Conservation (phyloP, 2,113 vertebrate species). For the Calyptomena viridis region DNA sequence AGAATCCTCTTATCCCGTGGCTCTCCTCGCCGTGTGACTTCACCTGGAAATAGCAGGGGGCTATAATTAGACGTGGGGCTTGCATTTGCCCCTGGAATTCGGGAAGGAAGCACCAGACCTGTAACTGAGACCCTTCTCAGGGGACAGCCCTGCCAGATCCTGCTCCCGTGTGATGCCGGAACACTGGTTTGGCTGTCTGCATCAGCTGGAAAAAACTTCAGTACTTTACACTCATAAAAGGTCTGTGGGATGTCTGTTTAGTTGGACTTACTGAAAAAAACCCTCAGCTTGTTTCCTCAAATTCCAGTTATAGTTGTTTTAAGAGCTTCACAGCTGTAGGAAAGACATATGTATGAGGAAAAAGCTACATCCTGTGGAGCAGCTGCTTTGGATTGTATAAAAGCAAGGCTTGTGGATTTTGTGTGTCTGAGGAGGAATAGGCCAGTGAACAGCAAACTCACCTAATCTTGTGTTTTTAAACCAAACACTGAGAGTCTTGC, state of each 20-base stretch:
- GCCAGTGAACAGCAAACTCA: not conserved
- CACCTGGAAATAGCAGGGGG: constrained; percentile 16
- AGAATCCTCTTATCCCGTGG: constrained; percentile 26
- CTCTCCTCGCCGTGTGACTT: not conserved
- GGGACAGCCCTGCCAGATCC: not conserved
- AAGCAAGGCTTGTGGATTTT: not conserved
- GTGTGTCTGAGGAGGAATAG: not conserved
- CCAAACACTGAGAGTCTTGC: not conserved
- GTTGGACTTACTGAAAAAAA: not conserved
- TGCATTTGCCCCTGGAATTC: not conserved
- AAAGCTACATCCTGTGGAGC: not conserved
- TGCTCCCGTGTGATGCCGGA: rapidly evolving
- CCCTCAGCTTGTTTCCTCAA: not conserved
- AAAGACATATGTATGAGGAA: rapidly evolving
- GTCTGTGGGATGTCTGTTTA: not conserved
- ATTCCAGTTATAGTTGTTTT: not conserved
- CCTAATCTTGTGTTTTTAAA: not conserved
- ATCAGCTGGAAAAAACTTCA: not conserved
- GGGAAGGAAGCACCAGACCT: not conserved
- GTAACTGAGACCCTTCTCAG: not conserved
- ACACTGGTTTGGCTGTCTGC: not conserved
- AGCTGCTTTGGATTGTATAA: not conserved
- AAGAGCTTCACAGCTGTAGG: not conserved
- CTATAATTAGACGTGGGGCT: not conserved
- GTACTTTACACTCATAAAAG: not conserved